Evolutionary conservation across 2,113 vertebrate species (phyloP).

Genomic region (Bubo bubo): DNA sequence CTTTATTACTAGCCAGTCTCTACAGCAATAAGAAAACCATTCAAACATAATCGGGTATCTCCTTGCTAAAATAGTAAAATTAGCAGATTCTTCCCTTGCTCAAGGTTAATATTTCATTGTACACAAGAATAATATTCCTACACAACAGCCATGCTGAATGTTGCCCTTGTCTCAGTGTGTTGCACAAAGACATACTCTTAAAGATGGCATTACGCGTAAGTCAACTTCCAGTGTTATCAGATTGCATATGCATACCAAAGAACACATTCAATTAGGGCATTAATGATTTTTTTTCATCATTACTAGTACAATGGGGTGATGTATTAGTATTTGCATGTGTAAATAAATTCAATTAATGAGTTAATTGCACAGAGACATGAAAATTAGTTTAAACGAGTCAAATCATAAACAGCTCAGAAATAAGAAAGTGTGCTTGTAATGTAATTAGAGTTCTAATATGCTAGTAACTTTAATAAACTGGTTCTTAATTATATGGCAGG

Average conservation of each 20-base stretch:
- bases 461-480: constrained; percentile 71
- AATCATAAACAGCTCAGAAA: constrained; percentile 74
- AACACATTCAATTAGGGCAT: neutral
- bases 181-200: neutral
- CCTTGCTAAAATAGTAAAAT: neutral
- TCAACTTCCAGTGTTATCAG: neutral
- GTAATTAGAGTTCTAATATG: constrained; percentile 73
- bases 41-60: neutral
- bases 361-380: constrained; percentile 69
- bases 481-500: constrained; percentile 69
- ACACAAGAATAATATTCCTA: neutral
- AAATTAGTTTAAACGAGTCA: constrained; percentile 75
- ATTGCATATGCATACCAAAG: neutral
- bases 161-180: neutral
- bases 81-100: neutral
- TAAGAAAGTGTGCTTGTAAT: constrained; percentile 72
- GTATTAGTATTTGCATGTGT: constrained; percentile 50
- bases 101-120: neutral
- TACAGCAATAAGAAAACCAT: neutral
- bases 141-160: neutral
- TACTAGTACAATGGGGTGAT: neutral
- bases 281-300: neutral
- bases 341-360: constrained; percentile 74
- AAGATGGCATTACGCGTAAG: neutral
- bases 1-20: neutral